Evolutionary conservation across 1,140 invertebrate genomes (phyloP).

Genomic region (Portunus trituberculatus): DNA sequence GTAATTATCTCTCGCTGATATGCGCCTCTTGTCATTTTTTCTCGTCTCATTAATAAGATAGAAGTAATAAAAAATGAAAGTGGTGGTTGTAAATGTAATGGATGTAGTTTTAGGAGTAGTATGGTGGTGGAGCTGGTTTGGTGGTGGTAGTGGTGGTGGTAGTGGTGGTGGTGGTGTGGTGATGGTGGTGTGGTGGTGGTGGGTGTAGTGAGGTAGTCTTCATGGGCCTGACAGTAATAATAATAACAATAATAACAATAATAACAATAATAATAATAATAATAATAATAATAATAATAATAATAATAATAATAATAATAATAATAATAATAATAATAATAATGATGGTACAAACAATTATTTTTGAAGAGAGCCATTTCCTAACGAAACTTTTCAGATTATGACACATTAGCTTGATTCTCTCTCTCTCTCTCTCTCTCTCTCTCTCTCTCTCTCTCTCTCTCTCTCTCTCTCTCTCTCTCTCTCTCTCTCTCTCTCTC

Average conservation of each 20-base stretch:
- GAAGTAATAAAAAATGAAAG: neutral
- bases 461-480: neutral
- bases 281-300: neutral
- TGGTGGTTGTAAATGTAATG: too few relatives aligned
- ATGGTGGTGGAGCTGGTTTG: too few relatives aligned
- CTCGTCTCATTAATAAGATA: neutral
- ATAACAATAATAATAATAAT: neutral
- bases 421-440: constrained; percentile 34
- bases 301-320: neutral
- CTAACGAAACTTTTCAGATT: neutral
- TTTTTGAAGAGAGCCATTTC: neutral
- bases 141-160: neutral
- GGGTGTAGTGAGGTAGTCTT: neutral
- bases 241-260: neutral
- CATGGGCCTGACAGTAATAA: neutral
- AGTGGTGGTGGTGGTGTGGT: neutral
- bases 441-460: neutral
- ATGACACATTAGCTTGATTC: neutral
- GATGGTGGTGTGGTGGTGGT: neutral
- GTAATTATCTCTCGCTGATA: too few relatives aligned
- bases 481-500: neutral
- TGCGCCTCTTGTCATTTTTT: too few relatives aligned
- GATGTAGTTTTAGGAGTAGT: neutral
- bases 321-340: too few relatives aligned
- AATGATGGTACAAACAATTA: neutral